Evolutionary conservation across 2,888 invertebrate genomes (phyloP).

Genomic region (Sminthurinus aureus): DNA sequence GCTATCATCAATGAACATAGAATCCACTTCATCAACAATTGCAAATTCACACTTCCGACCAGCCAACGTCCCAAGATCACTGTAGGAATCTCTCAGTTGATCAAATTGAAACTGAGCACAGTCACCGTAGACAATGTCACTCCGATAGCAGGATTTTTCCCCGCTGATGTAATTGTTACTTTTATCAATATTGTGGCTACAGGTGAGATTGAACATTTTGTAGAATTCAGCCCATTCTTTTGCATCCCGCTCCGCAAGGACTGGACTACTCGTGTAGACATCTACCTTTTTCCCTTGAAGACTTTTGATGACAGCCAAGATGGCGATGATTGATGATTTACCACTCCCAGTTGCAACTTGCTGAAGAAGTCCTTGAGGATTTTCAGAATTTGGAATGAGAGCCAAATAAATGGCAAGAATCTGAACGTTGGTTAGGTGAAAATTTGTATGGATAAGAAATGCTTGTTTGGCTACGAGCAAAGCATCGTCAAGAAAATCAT

Average conservation of each 20-base stretch:
- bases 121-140: constrained; percentile 48
- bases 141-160: constrained; percentile 40
- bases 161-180: constrained; percentile 26
- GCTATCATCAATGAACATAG: constrained; percentile 45
- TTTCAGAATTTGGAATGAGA: not conserved
- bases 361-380: constrained; percentile 14
- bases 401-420: constrained; percentile 10
- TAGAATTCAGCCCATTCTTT: constrained; percentile 39
- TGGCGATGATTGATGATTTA: constrained; percentile 26
- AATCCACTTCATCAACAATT: constrained; percentile 49
- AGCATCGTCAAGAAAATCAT: constrained; percentile 10
- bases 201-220: constrained; percentile 32
- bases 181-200: constrained; percentile 44
- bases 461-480: constrained; percentile 10
- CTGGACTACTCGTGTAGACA: constrained; percentile 44
- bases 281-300: constrained; percentile 19
- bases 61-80: constrained; percentile 40
- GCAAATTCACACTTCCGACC: constrained; percentile 27
- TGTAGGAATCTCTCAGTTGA: constrained; percentile 41
- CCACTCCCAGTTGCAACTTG: constrained; percentile 26
- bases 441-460: not conserved
- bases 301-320: constrained; percentile 15
- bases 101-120: constrained; percentile 46
- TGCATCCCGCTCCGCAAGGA: constrained; percentile 48
- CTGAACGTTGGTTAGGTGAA: constrained; percentile 12